Evolutionary conservation across 2,888 invertebrate genomes (phyloP).

Genomic region (Tetheella fluctuosa): DNA sequence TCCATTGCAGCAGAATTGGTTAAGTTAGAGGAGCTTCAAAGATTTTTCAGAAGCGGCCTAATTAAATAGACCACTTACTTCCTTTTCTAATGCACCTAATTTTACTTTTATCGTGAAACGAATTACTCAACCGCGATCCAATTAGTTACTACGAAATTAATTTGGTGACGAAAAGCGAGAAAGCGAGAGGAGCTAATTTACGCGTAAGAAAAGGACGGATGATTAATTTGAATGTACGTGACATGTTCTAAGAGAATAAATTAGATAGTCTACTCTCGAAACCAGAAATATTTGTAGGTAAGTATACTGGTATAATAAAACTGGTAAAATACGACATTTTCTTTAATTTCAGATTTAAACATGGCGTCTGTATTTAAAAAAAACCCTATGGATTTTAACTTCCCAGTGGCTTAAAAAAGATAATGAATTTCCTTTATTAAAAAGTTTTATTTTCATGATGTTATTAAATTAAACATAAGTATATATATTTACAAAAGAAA

Average conservation of each 20-base stretch:
- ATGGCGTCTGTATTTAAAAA: too few species aligned
- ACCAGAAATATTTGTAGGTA: not conserved
- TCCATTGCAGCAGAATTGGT: not conserved
- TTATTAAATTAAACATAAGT: too few species aligned
- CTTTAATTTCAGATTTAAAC: too few species aligned
- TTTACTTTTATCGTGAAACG: conserved; percentile 34
- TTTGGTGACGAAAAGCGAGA: conserved; percentile 43
- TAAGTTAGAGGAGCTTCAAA: too few species aligned
- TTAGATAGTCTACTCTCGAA: not conserved
- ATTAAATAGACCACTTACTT: not conserved
- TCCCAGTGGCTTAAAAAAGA: too few species aligned
- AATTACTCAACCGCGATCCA: conserved; percentile 46
- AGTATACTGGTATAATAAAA: too few species aligned
- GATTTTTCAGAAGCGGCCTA: too few species aligned
- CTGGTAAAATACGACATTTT: too few species aligned
- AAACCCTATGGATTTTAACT: too few species aligned
- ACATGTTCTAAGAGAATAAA: conserved; percentile 13
- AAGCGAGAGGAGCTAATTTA: conserved; percentile 15
- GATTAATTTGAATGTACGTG: conserved; percentile 20
- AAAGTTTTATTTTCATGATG: too few species aligned
- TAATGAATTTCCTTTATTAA: too few species aligned
- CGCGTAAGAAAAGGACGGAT: conserved; percentile 9
- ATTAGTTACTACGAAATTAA: conserved; percentile 51
- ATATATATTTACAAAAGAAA: too few species aligned
- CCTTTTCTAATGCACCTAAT: not conserved